A percentile compares a stretch with the other conserved stretches of the same genome.
Evolutionary conservation across 1,140 invertebrate genomes (phyloP).

Genomic region (Philotrypesis tridentata): DNA sequence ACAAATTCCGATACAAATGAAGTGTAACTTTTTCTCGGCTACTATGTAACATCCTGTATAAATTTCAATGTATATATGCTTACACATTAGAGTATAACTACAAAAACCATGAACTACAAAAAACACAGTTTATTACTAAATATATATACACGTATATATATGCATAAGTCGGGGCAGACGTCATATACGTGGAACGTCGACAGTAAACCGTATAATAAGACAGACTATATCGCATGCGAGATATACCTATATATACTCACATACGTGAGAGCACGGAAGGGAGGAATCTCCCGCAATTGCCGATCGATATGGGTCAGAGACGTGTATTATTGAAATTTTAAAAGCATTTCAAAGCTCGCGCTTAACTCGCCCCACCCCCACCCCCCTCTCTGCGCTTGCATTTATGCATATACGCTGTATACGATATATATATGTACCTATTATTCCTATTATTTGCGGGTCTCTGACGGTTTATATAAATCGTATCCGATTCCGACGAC

Average conservation of each 20-base stretch:
- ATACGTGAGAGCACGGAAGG: not conserved
- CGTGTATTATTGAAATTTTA: constrained; percentile 68
- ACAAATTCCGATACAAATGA: no score
- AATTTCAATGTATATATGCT: no score
- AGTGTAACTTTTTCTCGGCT: no score
- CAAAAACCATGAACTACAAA: no score
- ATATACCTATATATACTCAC: not conserved
- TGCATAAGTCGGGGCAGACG: no score
- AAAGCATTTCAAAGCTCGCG: constrained; percentile 67
- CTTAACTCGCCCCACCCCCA: constrained; percentile 61
- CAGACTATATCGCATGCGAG: not conserved
- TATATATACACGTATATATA: no score
- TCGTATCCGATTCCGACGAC: not conserved
- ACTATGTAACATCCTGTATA: no score
- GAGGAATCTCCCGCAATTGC: not conserved
- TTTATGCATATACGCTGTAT: not conserved
- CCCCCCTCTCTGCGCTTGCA: constrained; percentile 40
- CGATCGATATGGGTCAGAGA: constrained; percentile 64
- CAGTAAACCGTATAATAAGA: no score
- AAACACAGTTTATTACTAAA: no score
- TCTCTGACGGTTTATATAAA: constrained; percentile 16
- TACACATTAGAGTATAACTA: no score
- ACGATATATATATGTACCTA: not conserved
- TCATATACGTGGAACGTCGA: no score
- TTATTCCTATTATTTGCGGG: not conserved